Base-by-base conservation (phyloP, 2,797 vertebrate species). In the Amphiprion clarkii region DNA sequence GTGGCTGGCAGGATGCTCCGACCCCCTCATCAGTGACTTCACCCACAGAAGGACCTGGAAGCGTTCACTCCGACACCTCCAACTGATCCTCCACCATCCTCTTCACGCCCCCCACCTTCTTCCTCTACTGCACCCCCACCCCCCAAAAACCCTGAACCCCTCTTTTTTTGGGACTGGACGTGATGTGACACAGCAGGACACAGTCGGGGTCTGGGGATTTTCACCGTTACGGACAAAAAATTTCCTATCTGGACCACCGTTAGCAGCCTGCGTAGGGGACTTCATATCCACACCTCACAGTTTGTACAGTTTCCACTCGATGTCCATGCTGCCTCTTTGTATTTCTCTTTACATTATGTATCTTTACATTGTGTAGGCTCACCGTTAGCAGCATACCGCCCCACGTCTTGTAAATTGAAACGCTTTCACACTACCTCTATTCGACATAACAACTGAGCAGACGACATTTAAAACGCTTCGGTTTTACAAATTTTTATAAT, bases 11-110 rank as follows among this genome's bases (percentile, higher is more conserved):
- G 94, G 98, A 98, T 87, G 97, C 97, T 88, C 96, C 97, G 72
- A 99, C 98, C 94, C 98, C 98, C 83, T 99, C 98, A 75, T 99
- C 98, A 87, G 97, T 99, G 96, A 99, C 98, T 92, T 99, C 98
- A 88, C 98, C 98, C 87, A 99, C 98, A 96, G 98, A 99, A 98
- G 98, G 98, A 95, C 98, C 98, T 79, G 97, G 97, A 94, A 99
- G 98, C 85, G 97, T 99, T 92, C 98, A 99, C 95, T 99, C 98
- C 61, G 98, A 99, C 96, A 99, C 98, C 94, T 99, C 97, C 96
- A 99, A 99, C 97, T 99, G 97, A 99, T 97, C 96, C 95, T 91
- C 76, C 56, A 2, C 63, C 3, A 3, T 51, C 58, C 58, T 67
- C 68, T 60, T 51, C 59, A 66, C 42, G 59, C 67, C 57, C 62